These are phyloP conservation scores for Torymus auratus DNA, from an alignment of 2,888 invertebrate species.

Conservation along the genomic window DNA sequence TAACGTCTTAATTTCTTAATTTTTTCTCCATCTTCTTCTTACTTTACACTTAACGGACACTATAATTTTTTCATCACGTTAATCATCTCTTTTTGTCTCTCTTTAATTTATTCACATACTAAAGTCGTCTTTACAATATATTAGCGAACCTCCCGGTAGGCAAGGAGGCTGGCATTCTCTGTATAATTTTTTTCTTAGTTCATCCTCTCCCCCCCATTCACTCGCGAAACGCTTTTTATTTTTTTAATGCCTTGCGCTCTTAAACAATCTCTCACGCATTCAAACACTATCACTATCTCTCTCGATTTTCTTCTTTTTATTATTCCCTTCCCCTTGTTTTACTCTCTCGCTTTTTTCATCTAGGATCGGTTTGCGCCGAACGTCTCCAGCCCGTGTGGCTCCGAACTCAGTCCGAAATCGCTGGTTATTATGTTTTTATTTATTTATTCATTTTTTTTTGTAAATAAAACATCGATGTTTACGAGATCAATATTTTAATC, in stretches of 20 bases:
- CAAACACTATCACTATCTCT: slow-evolving; percentile 60
- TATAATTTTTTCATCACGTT: slow-evolving; percentile 71
- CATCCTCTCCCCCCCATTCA: slow-evolving; percentile 58
- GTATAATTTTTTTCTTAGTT: slow-evolving; percentile 74
- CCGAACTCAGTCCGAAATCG: slow-evolving; percentile 74
- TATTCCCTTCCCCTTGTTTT: slow-evolving; percentile 56
- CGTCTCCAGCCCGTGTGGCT: slow-evolving; percentile 75
- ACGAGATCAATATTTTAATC: slow-evolving; percentile 48
- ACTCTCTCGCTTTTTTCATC: slow-evolving; percentile 64
- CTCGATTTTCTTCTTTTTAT: slow-evolving; percentile 50
- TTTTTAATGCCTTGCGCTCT: slow-evolving; percentile 64
- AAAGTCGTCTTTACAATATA: slow-evolving; percentile 75
- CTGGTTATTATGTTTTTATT: slow-evolving; percentile 60
- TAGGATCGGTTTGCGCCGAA: slow-evolving; percentile 77
- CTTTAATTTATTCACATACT: slow-evolving; percentile 74
- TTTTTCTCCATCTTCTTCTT: slow-evolving; percentile 63
- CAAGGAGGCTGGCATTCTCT: slow-evolving; percentile 76
- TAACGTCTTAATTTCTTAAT: slow-evolving; percentile 68
- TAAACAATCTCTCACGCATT: slow-evolving; percentile 61
- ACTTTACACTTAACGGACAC: slow-evolving; percentile 67
- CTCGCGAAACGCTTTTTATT: slow-evolving; percentile 55
- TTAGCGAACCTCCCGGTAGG: slow-evolving; percentile 76
- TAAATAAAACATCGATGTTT: slow-evolving; percentile 17
- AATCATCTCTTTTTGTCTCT: slow-evolving; percentile 65
- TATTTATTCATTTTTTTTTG: slow-evolving; percentile 4